These are phyloP conservation scores for Sapajus apella DNA, from an alignment of 2,113 vertebrate species.

Conservation along the genomic window DNA sequence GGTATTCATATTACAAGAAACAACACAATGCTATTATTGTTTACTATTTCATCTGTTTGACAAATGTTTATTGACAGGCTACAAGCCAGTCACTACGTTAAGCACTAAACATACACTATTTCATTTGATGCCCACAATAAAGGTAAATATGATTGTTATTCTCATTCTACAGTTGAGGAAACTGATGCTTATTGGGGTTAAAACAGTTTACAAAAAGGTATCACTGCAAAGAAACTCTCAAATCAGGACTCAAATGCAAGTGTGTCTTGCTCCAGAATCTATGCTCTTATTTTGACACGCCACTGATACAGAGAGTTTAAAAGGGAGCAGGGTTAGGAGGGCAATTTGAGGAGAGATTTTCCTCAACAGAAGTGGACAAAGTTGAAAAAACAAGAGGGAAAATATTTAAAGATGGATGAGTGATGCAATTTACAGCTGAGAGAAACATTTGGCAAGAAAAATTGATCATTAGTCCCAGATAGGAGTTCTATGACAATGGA, in stretches of 20 bases:
- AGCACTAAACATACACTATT: background rate
- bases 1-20: background rate
- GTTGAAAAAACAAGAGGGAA: background rate
- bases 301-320: background rate
- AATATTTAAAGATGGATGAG: background rate
- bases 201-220: background rate
- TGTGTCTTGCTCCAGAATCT: background rate
- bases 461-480: background rate
- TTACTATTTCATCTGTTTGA: background rate
- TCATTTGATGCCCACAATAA: background rate
- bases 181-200: background rate
- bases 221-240: background rate
- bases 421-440: background rate
- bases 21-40: background rate
- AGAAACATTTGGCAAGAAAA: background rate
- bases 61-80: background rate
- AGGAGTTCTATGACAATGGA: no score
- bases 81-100: background rate
- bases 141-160: background rate
- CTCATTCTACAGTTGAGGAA: background rate
- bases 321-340: no score
- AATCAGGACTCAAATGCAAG: background rate
- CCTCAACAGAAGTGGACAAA: background rate
- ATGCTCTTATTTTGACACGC: background rate
- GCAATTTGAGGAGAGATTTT: background rate